phyloP scores from a whole-genome alignment of 2,113 vertebrate species.

The Pogona vitticeps region DNA sequence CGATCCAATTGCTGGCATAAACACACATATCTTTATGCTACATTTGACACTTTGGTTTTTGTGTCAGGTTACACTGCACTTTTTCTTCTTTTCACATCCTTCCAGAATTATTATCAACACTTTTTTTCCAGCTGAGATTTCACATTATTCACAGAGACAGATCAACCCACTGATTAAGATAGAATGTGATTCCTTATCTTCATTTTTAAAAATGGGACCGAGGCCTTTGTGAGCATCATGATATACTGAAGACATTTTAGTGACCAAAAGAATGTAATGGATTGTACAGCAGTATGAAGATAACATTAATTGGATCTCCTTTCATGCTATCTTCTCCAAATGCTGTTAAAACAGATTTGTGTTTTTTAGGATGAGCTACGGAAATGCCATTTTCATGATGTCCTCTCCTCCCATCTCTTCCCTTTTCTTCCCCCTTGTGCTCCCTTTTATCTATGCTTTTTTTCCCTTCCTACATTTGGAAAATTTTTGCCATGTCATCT shows the following conservation, averaged over 20 bases:
- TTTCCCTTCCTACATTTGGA: slow-evolving; percentile 80
- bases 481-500: slow-evolving; percentile 71
- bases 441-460: slow-evolving; percentile 39
- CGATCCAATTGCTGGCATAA: slow-evolving; percentile 28
- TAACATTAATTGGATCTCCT: slow-evolving; percentile 68
- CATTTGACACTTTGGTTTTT: slow-evolving; percentile 23
- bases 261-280: slow-evolving; percentile 59
- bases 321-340: slow-evolving; percentile 52
- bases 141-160: slow-evolving; percentile 41
- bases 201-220: slow-evolving; percentile 3
- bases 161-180: slow-evolving; percentile 48
- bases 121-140: slow-evolving; percentile 37
- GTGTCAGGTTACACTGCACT: not conserved
- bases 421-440: slow-evolving; percentile 20
- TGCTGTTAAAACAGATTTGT: slow-evolving; percentile 63
- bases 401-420: not conserved
- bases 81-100: slow-evolving; percentile 44
- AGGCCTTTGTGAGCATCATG: slow-evolving; percentile 46
- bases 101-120: slow-evolving; percentile 42
- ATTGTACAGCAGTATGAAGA: slow-evolving; percentile 58
- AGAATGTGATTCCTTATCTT: slow-evolving; percentile 55
- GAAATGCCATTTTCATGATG: slow-evolving; percentile 59
- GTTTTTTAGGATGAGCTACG: slow-evolving; percentile 57
- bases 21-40: not conserved
- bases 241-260: slow-evolving; percentile 52